These are phyloP conservation scores for Poecilia latipinna DNA, from an alignment of 2,113 vertebrate genomes.

Conservation along the genomic window DNA sequence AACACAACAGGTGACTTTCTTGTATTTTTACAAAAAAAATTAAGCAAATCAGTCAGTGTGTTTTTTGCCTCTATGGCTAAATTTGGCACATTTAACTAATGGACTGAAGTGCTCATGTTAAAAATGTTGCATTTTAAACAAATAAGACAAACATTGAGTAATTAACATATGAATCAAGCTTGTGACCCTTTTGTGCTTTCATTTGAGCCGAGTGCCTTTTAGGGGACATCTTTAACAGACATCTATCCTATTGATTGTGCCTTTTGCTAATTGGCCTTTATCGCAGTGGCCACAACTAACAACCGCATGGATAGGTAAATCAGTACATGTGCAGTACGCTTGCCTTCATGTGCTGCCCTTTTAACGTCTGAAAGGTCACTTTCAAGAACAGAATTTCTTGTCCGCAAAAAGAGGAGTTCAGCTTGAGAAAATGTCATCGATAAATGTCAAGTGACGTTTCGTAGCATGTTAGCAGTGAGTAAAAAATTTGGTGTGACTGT, in stretches of 20 bases:
- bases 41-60: too few relatives aligned
- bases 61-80: too few relatives aligned
- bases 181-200: slow-evolving; percentile 13
- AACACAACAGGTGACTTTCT: too few relatives aligned
- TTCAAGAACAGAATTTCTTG: slow-evolving; percentile 45
- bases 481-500: slow-evolving; percentile 18
- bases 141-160: not conserved
- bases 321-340: not conserved
- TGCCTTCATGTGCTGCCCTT: slow-evolving; percentile 20
- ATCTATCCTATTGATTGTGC: slow-evolving; percentile 66
- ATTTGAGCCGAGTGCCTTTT: slow-evolving; percentile 66
- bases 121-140: not conserved
- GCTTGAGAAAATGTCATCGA: slow-evolving; percentile 59
- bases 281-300: slow-evolving; percentile 30
- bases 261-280: slow-evolving; percentile 53
- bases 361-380: slow-evolving; percentile 52
- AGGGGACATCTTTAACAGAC: slow-evolving; percentile 53
- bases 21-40: too few relatives aligned
- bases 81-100: too few relatives aligned
- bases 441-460: slow-evolving; percentile 68
- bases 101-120: not conserved
- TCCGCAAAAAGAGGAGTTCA: slow-evolving; percentile 29
- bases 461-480: slow-evolving; percentile 22
- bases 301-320: slow-evolving; percentile 6
- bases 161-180: not conserved